Percentiles rank a stretch among this genome's conserved stretches.
These are phyloP conservation scores for Catocala sponsa DNA, from an alignment of 2,888 invertebrate species.

Conservation along the genomic window DNA sequence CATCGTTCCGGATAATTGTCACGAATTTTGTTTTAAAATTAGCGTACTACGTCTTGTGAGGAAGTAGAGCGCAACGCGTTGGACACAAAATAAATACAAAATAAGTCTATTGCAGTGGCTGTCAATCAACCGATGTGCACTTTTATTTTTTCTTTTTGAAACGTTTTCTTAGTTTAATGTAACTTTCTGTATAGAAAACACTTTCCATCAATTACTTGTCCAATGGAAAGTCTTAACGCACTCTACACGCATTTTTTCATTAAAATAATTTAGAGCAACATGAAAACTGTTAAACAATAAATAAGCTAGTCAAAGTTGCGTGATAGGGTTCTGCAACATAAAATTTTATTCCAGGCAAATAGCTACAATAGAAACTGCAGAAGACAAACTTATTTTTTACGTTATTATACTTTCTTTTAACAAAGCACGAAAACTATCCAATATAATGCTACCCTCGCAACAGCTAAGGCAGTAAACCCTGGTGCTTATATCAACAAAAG, in stretches of 20 bases:
- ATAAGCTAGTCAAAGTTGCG: slow-evolving; percentile 13
- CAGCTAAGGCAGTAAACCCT: no score
- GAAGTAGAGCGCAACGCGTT: slow-evolving; percentile 69
- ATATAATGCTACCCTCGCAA: slow-evolving; percentile 3
- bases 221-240: slow-evolving; percentile 54
- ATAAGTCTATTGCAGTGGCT: slow-evolving; percentile 58
- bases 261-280: slow-evolving; percentile 8
- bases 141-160: slow-evolving; percentile 59
- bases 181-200: slow-evolving; percentile 65
- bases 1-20: slow-evolving; percentile 60
- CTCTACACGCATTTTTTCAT: slow-evolving; percentile 23
- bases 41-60: slow-evolving; percentile 58
- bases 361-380: slow-evolving; percentile 6
- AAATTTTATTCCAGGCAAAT: slow-evolving; percentile 16
- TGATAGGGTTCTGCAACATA: slow-evolving; percentile 18
- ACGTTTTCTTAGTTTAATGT: slow-evolving; percentile 57
- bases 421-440: slow-evolving; percentile 1
- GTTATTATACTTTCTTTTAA: slow-evolving; percentile 12
- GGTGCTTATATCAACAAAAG: no score
- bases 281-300: slow-evolving; percentile 21
- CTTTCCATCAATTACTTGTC: slow-evolving; percentile 65
- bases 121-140: slow-evolving; percentile 60
- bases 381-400: slow-evolving; percentile 5
- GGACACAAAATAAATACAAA: slow-evolving; percentile 49
- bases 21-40: slow-evolving; percentile 63